Evolutionary conservation across 2,797 vertebrate species (phyloP).

Genomic region (Pelochelys cantorii): DNA sequence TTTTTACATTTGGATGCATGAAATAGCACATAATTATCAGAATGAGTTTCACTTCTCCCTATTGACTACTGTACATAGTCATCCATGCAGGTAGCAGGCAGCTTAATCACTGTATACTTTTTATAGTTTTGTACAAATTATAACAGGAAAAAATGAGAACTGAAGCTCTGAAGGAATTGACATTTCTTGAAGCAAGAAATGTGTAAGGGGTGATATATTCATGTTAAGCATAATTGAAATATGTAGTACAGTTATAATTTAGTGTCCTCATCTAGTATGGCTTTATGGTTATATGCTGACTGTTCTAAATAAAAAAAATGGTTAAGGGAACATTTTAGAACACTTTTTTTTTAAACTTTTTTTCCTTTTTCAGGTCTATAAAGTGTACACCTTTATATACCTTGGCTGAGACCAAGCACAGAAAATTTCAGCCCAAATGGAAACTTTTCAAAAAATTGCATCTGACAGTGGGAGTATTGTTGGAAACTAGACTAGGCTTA

Average conservation of each 20-base stretch:
- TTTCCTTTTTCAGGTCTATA: conserved; percentile 78
- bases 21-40: conserved; percentile 27
- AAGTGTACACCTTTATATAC: conserved; percentile 72
- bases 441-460: conserved; percentile 77
- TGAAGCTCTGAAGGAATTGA: background rate
- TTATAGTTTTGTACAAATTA: background rate
- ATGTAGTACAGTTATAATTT: conserved; percentile 57
- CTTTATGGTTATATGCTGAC: conserved; percentile 67
- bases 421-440: conserved; percentile 78
- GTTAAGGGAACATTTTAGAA: conserved; percentile 74
- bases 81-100: background rate
- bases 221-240: conserved; percentile 48
- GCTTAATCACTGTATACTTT: background rate
- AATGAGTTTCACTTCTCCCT: conserved; percentile 42
- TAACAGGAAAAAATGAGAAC: background rate
- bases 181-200: conserved; percentile 1
- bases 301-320: conserved; percentile 61
- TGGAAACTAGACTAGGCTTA: conserved; percentile 64
- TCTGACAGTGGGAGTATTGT: conserved; percentile 76
- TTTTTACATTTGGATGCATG: conserved; percentile 19
- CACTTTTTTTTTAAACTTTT: conserved; percentile 74
- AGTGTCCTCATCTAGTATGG: conserved; percentile 28
- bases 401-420: conserved; percentile 77
- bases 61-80: conserved; percentile 1
- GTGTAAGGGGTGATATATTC: conserved; percentile 17